Evolutionary conservation across 2,888 invertebrate species (phyloP), one percentile per base, ranked within the genome.

Genomic region (Rhamnusium bicolor): DNA sequence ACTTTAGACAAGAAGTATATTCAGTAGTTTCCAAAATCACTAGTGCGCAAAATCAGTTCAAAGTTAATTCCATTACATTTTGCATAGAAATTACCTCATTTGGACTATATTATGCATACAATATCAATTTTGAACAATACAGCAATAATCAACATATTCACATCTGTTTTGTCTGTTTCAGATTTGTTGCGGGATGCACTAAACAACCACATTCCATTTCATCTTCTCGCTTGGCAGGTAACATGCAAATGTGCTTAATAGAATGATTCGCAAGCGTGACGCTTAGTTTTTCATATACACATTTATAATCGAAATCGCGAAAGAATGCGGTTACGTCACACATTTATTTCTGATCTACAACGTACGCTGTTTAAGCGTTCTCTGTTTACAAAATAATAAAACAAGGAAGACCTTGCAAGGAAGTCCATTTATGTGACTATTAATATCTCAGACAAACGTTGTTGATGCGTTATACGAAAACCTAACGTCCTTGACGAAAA

Each of bases 181-280:
- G 85, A 80, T 72, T 70, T 83, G 53, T 56, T 84, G 51, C 77
- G 76, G 51, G 80, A 83, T 60, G 79, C 72, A 19, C 19, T 79
- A 18, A 74, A 79, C 61, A 77, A 78, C 53, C 77, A 73, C 21
- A 69, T 81, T 56, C 74, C 82, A 65, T 75, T 83, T 68, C 84
- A 85, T 75, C 80, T 83, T 63, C 76, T 86, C 32, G 79, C 81
- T 32, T 80, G 85, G 32, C 84, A 86, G 85, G 86, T 86, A 85
- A 82, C 5, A 32, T 16, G 16, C 14, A 56, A 8, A 54, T 19
- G 10, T 1, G 53, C 19, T 12, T n/a, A 54, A 21, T 10, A 54
- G 18, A 5, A 12, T 32, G 2, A 32, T 10, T 32, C 5, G 32
- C 32, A 32, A 12, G 32, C 32, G 10, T n/a, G n/a, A n/a, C 32